A percentile compares a stretch with the other conserved stretches of the same genome.
These are phyloP conservation scores for Botia almorhae DNA, from an alignment of 2,797 vertebrate species.

Conservation along the genomic window DNA sequence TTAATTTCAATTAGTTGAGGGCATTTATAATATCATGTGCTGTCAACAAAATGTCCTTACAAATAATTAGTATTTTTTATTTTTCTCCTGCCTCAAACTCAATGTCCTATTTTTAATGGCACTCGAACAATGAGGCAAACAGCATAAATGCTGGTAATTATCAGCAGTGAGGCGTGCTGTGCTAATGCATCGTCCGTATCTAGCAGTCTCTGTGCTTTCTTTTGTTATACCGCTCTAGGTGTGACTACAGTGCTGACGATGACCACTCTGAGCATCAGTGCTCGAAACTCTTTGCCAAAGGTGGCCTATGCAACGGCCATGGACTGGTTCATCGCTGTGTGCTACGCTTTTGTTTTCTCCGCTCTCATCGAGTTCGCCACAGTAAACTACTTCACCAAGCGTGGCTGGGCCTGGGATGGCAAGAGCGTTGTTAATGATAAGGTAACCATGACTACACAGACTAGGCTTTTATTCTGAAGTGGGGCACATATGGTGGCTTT, in stretches of 20 bases:
- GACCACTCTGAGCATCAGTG: slow-evolving; percentile 94
- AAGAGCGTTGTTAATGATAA: slow-evolving; percentile 92
- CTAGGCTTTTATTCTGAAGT: slow-evolving; percentile 34
- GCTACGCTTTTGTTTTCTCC: slow-evolving; percentile 94
- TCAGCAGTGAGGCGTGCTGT: slow-evolving; percentile 14
- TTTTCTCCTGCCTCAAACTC: not conserved
- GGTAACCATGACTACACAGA: slow-evolving; percentile 74
- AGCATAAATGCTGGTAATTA: slow-evolving; percentile 17
- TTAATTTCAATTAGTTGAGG: slow-evolving; percentile 18
- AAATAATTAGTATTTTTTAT: not conserved
- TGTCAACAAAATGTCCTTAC: slow-evolving; percentile 6
- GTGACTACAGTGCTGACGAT: slow-evolving; percentile 95
- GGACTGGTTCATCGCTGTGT: slow-evolving; percentile 98
- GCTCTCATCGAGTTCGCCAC: slow-evolving; percentile 97
- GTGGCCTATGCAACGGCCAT: slow-evolving; percentile 96
- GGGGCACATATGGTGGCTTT: slow-evolving; percentile 20
- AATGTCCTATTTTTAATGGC: slow-evolving; percentile 3
- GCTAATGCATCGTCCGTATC: slow-evolving; percentile 9
- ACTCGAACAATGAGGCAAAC: slow-evolving; percentile 18
- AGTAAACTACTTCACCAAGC: slow-evolving; percentile 93
- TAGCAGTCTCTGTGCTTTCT: not conserved
- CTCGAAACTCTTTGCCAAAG: slow-evolving; percentile 92
- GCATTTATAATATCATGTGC: slow-evolving; percentile 24
- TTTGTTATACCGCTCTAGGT: slow-evolving; percentile 72
- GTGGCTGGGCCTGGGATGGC: slow-evolving; percentile 96